Conservation (phyloP, 2,113 vertebrate genomes). For the Aleadryas rufinucha region DNA sequence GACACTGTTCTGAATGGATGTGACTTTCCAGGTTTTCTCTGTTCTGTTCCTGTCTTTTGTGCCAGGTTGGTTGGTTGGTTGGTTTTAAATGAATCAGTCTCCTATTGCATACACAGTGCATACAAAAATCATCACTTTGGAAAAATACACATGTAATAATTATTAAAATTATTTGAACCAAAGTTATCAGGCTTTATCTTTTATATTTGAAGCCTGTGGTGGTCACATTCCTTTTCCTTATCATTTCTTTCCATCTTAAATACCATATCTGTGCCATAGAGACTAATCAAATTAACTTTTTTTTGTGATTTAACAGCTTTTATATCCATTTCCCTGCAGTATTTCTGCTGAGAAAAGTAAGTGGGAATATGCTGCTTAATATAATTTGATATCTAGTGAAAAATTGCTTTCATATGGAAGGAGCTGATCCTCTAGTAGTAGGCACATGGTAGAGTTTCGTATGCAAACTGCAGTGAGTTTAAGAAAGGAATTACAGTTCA, state of each 20-base stretch:
- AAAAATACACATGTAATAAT: slow-evolving; percentile 49
- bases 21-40: slow-evolving; percentile 3
- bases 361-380: slow-evolving; percentile 2
- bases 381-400: background rate
- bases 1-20: slow-evolving; percentile 1
- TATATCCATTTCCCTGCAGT: background rate
- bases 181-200: slow-evolving; percentile 67
- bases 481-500: background rate
- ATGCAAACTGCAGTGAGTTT: background rate
- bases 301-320: background rate
- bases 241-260: slow-evolving; percentile 1
- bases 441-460: slow-evolving; percentile 9
- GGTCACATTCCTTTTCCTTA: slow-evolving; percentile 37
- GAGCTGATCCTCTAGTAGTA: background rate
- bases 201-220: slow-evolving; percentile 56
- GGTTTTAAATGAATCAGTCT: slow-evolving; percentile 29
- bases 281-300: background rate
- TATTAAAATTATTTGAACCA: slow-evolving; percentile 75
- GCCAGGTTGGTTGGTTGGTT: slow-evolving; percentile 17
- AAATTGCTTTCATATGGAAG: background rate
- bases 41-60: slow-evolving; percentile 32
- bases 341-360: slow-evolving; percentile 22
- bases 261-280: background rate
- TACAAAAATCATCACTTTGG: slow-evolving; percentile 2
- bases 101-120: slow-evolving; percentile 28